Evolutionary conservation across 37 sponge, comb jelly and placozoan genomes (phyloP), one percentile per base, ranked within the genome.

Genomic region (Spongilla lacustris): DNA sequence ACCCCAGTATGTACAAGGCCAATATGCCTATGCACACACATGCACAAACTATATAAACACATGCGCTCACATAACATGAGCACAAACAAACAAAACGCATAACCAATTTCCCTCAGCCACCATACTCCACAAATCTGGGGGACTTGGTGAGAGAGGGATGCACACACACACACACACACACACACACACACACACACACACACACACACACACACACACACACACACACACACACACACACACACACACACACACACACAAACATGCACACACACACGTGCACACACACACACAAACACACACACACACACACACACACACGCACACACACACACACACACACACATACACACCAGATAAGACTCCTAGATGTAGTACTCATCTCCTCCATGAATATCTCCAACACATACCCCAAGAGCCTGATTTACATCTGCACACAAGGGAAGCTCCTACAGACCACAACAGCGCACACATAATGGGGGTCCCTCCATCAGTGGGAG

Each of bases 241-340:
- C 81, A 80, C 69, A 80, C 81, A 80, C 69, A 80, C 78, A 77
- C 49, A 36, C 78, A 36, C 78, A 77, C 78, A 77, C 49, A 34
- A 23, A n/a, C n/a, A n/a, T n/a, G n/a, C n/a, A n/a, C n/a, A 78
- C 67, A 50, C 29, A 78, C 79, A 78, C 33, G 49, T 29, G 49
- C 79, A 78, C 33, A 78, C 50, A 77, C 78, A 77, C 78, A 77
- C 78, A 77, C 50, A 77, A 41, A 50, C 21, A 50, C 29, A 78
- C 67, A 78, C 79, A 78, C 66, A 78, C 50, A 49, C 79, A 78
- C 67, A 50, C 26, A 78, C 79, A 78, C 67, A 14, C 8, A 10
- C 8, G 46, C 46, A 46, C 46, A 46, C 46, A 46, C 46, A 46
- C 46, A 46, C 46, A 77, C 78, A 77, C 78, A 77, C 78, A 77